Percentiles rank a stretch among this genome's conserved stretches.
These are phyloP conservation scores for Meteorus colon DNA, from an alignment of 2,888 invertebrate species.

Conservation along the genomic window DNA sequence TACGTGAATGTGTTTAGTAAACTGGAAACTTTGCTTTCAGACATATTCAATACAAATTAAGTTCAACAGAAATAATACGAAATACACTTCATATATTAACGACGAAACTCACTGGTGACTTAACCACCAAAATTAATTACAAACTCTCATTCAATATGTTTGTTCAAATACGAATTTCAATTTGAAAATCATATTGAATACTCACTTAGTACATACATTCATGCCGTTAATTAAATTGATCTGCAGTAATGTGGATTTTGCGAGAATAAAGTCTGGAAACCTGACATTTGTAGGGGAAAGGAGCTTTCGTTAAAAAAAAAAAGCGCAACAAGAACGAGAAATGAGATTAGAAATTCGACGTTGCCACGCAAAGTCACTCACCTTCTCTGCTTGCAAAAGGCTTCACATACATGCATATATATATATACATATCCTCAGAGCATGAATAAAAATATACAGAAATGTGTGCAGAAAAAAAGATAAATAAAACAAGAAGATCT, in stretches of 20 bases:
- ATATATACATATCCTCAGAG: neutral
- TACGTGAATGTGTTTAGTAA: neutral
- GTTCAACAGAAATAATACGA: neutral
- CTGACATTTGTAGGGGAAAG: constrained; percentile 14
- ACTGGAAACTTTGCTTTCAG: constrained; percentile 3
- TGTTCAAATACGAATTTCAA: neutral
- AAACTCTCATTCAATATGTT: neutral
- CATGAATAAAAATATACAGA: neutral
- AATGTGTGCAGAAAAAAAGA: neutral
- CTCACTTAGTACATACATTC: neutral
- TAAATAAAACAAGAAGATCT: constrained; percentile 17
- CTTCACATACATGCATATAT: constrained; percentile 15
- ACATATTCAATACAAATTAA: neutral
- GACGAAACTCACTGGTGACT: neutral
- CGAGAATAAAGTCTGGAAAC: constrained; percentile 26
- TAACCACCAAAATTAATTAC: neutral
- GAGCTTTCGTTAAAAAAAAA: constrained; percentile 22
- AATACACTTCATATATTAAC: neutral
- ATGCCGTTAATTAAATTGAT: neutral
- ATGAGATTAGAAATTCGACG: constrained; percentile 20
- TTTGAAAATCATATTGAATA: too few species aligned
- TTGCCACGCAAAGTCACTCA: constrained; percentile 33
- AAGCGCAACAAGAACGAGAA: neutral
- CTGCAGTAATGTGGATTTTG: constrained; percentile 1
- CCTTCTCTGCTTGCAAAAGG: constrained; percentile 17